Conservation (phyloP, 64 coral and sea anemone genomes). For the Pocillopora damicornis region DNA sequence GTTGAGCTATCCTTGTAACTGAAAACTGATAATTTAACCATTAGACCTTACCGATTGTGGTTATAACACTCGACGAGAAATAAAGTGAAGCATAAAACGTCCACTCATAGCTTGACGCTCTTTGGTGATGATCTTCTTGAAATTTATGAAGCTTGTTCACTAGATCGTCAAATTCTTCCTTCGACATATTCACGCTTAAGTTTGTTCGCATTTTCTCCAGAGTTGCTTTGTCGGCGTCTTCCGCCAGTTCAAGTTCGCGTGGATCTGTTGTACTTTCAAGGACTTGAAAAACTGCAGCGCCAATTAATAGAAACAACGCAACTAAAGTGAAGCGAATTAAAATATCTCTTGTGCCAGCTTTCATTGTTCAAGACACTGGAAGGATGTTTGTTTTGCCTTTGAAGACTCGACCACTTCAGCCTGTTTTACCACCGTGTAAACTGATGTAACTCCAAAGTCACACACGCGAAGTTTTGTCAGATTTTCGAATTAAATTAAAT, state of each 20-base stretch:
- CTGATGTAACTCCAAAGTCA: neutral
- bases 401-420: neutral
- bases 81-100: slow-evolving; percentile 63
- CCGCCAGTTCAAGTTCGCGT: neutral
- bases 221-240: neutral
- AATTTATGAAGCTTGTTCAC: slow-evolving; percentile 12
- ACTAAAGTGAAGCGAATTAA: slow-evolving; percentile 27
- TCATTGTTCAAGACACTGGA: slow-evolving; percentile 19
- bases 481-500: neutral
- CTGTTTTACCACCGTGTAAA: neutral
- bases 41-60: slow-evolving; percentile 67
- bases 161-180: slow-evolving; percentile 16
- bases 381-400: neutral
- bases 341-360: slow-evolving; percentile 29
- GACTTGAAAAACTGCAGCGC: slow-evolving; percentile 58
- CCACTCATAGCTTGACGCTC: slow-evolving; percentile 27
- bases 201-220: slow-evolving; percentile 53
- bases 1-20: too few species aligned
- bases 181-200: slow-evolving; percentile 29
- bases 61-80: slow-evolving; percentile 71
- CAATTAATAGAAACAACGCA: slow-evolving; percentile 34
- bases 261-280: slow-evolving; percentile 29
- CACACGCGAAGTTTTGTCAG: neutral
- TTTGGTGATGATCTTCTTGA: neutral
- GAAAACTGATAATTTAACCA: neutral